Percentiles rank a stretch among this genome's conserved stretches.
phyloP scores from a whole-genome alignment of 1,140 invertebrate genomes.

The Bombus pascuorum region DNA sequence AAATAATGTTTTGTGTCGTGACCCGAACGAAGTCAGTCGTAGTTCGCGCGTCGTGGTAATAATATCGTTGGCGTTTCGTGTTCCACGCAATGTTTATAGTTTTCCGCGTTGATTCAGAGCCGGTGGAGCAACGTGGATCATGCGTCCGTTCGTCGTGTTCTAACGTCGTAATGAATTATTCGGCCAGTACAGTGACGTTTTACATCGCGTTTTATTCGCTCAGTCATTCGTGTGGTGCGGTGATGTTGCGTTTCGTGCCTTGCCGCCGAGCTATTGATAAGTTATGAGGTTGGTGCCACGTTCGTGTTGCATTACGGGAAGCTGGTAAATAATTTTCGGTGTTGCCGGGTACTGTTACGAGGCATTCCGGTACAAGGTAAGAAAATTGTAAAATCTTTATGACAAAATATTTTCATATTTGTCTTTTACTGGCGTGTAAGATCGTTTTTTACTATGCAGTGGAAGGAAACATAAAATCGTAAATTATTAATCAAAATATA shows the following conservation, averaged over 20 bases:
- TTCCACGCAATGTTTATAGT: background rate
- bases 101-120: background rate
- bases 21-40: background rate
- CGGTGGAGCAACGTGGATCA: background rate
- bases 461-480: too few species aligned
- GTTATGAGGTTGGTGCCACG: background rate
- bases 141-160: background rate
- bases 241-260: slow-evolving; percentile 3
- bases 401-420: background rate
- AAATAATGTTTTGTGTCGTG: background rate
- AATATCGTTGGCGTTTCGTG: background rate
- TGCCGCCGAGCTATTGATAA: background rate
- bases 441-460: background rate
- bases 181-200: slow-evolving; percentile 1
- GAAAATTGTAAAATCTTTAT: background rate
- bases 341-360: background rate
- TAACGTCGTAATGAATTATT: slow-evolving; percentile 37
- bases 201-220: slow-evolving; percentile 3
- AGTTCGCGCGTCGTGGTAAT: background rate
- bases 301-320: background rate
- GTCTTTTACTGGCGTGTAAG: background rate
- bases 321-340: slow-evolving; percentile 5
- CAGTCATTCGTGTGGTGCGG: background rate
- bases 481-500: too few species aligned
- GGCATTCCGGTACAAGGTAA: background rate